Conservation (phyloP, 1,140 invertebrate genomes). For the Drosophila lacteicornis region DNA sequence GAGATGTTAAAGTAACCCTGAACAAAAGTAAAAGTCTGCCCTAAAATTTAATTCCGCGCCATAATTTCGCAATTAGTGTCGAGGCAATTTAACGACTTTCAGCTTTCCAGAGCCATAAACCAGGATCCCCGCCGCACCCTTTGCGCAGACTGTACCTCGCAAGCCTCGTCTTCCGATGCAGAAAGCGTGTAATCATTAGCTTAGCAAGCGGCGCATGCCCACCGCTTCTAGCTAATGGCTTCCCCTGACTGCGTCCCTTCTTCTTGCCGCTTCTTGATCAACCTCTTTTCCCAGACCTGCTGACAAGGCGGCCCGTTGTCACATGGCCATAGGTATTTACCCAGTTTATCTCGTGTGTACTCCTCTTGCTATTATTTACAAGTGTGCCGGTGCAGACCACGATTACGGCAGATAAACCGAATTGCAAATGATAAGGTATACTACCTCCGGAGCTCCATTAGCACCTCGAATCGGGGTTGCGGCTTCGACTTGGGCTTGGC, state of each 20-base stretch:
- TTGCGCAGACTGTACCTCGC: slow-evolving; percentile 36
- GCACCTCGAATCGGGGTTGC: slow-evolving; percentile 31
- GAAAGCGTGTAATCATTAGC: slow-evolving; percentile 77
- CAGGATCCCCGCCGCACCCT: slow-evolving; percentile 16
- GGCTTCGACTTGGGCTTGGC: slow-evolving; percentile 1
- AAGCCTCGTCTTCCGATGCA: slow-evolving; percentile 42
- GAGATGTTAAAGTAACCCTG: not conserved
- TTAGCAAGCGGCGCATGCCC: slow-evolving; percentile 66
- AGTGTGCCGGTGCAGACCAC: slow-evolving; percentile 50
- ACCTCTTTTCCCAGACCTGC: slow-evolving; percentile 40
- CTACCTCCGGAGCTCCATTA: slow-evolving; percentile 19
- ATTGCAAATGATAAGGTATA: slow-evolving; percentile 29
- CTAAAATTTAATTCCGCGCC: not conserved
- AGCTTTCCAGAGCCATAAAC: slow-evolving; percentile 37
- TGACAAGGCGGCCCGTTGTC: slow-evolving; percentile 57
- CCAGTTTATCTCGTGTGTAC: slow-evolving; percentile 63
- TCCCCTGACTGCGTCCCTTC: slow-evolving; percentile 15
- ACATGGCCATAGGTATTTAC: slow-evolving; percentile 69
- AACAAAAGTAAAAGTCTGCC: slow-evolving; percentile 35
- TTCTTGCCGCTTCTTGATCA: slow-evolving; percentile 30
- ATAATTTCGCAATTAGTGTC: slow-evolving; percentile 26
- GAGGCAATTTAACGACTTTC: slow-evolving; percentile 30
- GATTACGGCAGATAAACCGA: slow-evolving; percentile 54
- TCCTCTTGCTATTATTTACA: slow-evolving; percentile 69
- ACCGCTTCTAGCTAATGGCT: slow-evolving; percentile 25